Base-by-base conservation (phyloP, 2,888 invertebrate genomes). In the Myathropa florea region DNA sequence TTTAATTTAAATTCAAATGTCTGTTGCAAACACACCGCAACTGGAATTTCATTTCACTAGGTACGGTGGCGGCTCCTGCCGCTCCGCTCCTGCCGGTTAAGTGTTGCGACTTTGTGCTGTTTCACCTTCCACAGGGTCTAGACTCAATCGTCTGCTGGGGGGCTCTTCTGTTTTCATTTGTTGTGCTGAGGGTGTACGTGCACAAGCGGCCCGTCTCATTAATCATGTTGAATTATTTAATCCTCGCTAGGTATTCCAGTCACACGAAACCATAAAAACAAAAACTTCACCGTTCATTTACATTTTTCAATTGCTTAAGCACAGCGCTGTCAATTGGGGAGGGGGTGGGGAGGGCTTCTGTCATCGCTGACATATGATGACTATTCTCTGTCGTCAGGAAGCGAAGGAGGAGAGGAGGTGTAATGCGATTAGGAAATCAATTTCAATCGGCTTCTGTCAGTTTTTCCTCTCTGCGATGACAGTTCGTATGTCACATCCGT, bases 1-100 rank as follows among this genome's bases (percentile, higher is more conserved):
- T 77, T 68, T 81, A 81, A 85, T 85, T 85, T 85, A 81, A 85
- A 85, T 85, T 85, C 72, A 81, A 81, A 85, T 85, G 85, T 72
- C 63, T 63, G 65, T 57, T 76, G 59, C 36, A 70, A 61, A n/a
- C 68, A 68, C 64, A 70, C 59, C 73, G 60, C 57, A 70, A 79
- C 67, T 67, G 61, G 61, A 61, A 71, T 80, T 28, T 36, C 71
- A 79, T 83, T 79, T 71, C 26, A 83, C 33, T 68, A 61, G 63
- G 24, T 36, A 23, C 57, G 9, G 21, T 14, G 10, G 65, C 18
- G 24, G 36, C 18, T 26, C 12, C 28, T 18, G 3, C 26, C 21
- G 14, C 33, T 59, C 71, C 79, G 59, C 59, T 14, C 59, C 71
- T 63, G n/a, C 24, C 36, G 21, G 30, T 33, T 28, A 30, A 18